A percentile compares a stretch with the other conserved stretches of the same genome.
These are phyloP conservation scores for Aphidius ervi DNA, from an alignment of 1,140 invertebrate species.

Conservation along the genomic window DNA sequence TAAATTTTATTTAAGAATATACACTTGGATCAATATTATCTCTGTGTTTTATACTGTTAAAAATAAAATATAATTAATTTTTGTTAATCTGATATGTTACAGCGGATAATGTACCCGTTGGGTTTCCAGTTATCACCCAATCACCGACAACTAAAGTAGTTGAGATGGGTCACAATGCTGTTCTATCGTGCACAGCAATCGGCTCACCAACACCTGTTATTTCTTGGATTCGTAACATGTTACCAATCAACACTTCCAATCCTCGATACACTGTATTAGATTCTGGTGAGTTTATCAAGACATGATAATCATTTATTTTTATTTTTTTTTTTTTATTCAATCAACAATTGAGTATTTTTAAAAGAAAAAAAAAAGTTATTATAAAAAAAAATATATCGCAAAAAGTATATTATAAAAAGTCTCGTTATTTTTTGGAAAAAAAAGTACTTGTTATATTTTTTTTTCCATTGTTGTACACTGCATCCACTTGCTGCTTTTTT, in stretches of 20 bases:
- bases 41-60: neutral
- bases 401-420: too few species aligned
- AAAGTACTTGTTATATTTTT: too few species aligned
- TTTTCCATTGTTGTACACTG: too few species aligned
- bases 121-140: conserved; percentile 86
- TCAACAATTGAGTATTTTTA: neutral
- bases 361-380: too few species aligned
- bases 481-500: neutral
- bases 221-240: conserved; percentile 87
- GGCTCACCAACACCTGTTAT: conserved; percentile 83
- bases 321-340: neutral
- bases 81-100: conserved; percentile 51
- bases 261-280: conserved; percentile 79
- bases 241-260: conserved; percentile 76
- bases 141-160: conserved; percentile 83
- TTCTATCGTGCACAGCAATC: conserved; percentile 80
- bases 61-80: too few species aligned
- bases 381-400: too few species aligned
- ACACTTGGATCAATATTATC: neutral
- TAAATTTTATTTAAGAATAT: too few species aligned
- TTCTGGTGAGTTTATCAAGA: conserved; percentile 59
- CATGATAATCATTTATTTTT: neutral
- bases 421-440: too few species aligned
- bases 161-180: conserved; percentile 88
- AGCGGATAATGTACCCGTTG: conserved; percentile 81